These are phyloP conservation scores for Amazona ochrocephala DNA, from an alignment of 2,797 vertebrate species.

Conservation along the genomic window DNA sequence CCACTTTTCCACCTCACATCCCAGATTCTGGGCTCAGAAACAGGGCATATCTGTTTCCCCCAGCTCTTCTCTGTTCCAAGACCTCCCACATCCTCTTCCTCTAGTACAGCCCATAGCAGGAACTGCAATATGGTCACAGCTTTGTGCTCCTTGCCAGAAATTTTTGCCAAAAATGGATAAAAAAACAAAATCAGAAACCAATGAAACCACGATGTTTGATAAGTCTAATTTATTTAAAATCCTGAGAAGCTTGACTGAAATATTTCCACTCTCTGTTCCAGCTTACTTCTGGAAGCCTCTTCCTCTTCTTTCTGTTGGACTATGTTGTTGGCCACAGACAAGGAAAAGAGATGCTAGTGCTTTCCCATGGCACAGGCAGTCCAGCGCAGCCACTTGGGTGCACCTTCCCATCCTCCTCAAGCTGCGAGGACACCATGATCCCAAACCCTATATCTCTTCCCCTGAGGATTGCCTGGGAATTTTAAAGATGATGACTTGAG, in stretches of 20 bases:
- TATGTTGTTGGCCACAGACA: neutral
- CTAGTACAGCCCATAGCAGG: slow-evolving; percentile 3
- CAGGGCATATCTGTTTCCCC: neutral
- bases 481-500: neutral
- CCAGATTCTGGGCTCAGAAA: slow-evolving; percentile 1
- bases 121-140: slow-evolving; percentile 11
- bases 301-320: neutral
- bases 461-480: neutral
- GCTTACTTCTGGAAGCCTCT: neutral
- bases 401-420: neutral
- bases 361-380: neutral
- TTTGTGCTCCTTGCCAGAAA: neutral
- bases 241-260: slow-evolving; percentile 27
- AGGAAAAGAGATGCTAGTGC: neutral
- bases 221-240: slow-evolving; percentile 46
- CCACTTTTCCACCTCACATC: neutral
- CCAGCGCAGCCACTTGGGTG: neutral
- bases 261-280: slow-evolving; percentile 50
- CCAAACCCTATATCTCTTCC: neutral
- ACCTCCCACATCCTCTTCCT: slow-evolving; percentile 53
- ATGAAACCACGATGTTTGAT: slow-evolving; percentile 32
- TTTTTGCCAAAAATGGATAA: slow-evolving; percentile 32
- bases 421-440: neutral
- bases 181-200: neutral
- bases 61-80: slow-evolving; percentile 28